These are phyloP conservation scores for Apus apus DNA, from an alignment of 2,113 vertebrate genomes.

Conservation along the genomic window DNA sequence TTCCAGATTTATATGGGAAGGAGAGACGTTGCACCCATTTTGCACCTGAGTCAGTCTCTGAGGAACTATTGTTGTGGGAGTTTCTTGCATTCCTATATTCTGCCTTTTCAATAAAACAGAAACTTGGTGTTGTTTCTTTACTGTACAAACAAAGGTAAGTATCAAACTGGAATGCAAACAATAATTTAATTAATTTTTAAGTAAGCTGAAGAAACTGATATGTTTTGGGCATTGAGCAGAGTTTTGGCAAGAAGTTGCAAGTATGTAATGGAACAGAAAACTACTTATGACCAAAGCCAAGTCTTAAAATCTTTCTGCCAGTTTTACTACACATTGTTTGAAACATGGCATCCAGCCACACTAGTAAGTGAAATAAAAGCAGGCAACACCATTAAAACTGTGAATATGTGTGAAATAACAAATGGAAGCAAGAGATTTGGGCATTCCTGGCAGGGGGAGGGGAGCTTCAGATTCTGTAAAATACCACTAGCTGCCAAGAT, in stretches of 20 bases:
- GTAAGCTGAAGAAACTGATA: conserved; percentile 40
- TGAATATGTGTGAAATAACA: conserved; percentile 32
- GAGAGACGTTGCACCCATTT: background rate
- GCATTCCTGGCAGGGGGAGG: background rate
- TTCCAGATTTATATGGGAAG: background rate
- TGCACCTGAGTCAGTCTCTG: background rate
- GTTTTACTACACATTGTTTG: conserved; percentile 47
- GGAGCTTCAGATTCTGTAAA: background rate
- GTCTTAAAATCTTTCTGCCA: conserved; percentile 47
- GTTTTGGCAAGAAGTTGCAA: background rate
- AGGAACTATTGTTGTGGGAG: background rate
- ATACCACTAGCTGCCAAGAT: background rate
- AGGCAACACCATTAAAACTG: background rate
- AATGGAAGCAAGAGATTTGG: background rate
- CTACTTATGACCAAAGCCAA: conserved; percentile 10
- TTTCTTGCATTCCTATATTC: background rate
- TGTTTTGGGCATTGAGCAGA: background rate
- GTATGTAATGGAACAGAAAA: conserved; percentile 45
- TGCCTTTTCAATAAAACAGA: conserved; percentile 1
- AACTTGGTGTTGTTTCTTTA: background rate
- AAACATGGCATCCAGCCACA: background rate
- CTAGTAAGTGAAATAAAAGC: conserved; percentile 31
- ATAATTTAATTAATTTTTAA: conserved; percentile 57
- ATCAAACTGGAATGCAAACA: conserved; percentile 45
- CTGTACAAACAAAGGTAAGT: conserved; percentile 10